Conservation (phyloP, 2,797 vertebrate genomes). For the Chelmon rostratus region DNA sequence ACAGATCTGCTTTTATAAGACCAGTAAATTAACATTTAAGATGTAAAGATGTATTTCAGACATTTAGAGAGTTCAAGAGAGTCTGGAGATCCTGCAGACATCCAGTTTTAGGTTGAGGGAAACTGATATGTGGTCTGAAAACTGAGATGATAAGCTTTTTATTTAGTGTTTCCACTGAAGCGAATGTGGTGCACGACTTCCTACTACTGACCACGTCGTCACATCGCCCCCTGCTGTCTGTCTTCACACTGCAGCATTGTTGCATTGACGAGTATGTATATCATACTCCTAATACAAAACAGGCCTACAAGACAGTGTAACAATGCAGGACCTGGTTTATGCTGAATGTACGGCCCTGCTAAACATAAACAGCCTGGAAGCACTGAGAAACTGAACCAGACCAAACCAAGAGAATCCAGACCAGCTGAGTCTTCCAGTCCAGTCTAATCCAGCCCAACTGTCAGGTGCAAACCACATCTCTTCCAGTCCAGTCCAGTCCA, state of each 20-base stretch:
- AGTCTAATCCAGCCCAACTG: conserved; percentile 5
- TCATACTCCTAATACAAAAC: too few relatives aligned
- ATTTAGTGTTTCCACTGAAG: neutral
- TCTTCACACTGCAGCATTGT: neutral
- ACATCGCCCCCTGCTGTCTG: too few relatives aligned
- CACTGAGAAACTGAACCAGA: neutral
- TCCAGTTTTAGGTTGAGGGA: neutral
- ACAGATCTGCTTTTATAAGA: neutral
- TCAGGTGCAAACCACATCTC: conserved; percentile 63
- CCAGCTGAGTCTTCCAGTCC: conserved; percentile 10
- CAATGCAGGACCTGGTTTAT: too few relatives aligned
- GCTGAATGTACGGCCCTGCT: too few relatives aligned
- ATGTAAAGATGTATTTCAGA: neutral
- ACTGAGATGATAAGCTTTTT: neutral
- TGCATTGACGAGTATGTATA: too few relatives aligned
- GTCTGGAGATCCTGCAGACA: neutral
- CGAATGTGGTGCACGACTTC: neutral
- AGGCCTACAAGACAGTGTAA: too few relatives aligned
- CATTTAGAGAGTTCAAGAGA: neutral
- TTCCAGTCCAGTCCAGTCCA: conserved; percentile 41
- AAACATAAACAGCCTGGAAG: neutral
- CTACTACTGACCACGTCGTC: too few relatives aligned
- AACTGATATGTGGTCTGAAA: neutral
- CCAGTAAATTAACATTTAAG: too few relatives aligned
- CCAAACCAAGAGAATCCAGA: conserved; percentile 13